These are phyloP conservation scores for Brenthis daphne DNA, from an alignment of 2,888 invertebrate species.

Conservation along the genomic window DNA sequence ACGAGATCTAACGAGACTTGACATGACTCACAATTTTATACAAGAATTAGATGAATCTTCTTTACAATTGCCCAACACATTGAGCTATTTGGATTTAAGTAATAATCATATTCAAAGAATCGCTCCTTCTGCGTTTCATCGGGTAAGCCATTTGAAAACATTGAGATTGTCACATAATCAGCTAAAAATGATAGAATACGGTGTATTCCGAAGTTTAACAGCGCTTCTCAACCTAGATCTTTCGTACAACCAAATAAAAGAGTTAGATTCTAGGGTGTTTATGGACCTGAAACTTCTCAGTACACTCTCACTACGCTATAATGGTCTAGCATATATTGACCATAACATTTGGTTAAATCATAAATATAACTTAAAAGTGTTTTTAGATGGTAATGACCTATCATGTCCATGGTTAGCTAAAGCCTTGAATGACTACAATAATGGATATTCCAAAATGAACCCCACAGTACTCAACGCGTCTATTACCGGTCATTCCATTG, in stretches of 20 bases:
- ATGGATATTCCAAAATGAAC: constrained; percentile 64
- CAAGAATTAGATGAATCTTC: constrained; percentile 52
- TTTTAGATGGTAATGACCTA: constrained; percentile 64
- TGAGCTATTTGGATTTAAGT: constrained; percentile 58
- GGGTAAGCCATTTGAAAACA: constrained; percentile 51
- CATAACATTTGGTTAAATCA: constrained; percentile 64
- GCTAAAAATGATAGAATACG: constrained; percentile 57
- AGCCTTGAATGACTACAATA: constrained; percentile 60
- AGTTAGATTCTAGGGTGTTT: constrained; percentile 62
- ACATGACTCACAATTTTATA: constrained; percentile 62
- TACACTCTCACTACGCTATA: constrained; percentile 57
- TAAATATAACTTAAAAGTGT: constrained; percentile 54
- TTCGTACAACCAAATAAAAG: constrained; percentile 53
- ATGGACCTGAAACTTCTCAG: constrained; percentile 61
- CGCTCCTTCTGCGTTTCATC: constrained; percentile 59
- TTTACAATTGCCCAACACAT: constrained; percentile 54
- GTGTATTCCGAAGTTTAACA: constrained; percentile 59
- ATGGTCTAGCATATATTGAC: constrained; percentile 55
- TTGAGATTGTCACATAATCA: constrained; percentile 61
- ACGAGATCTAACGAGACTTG: constrained; percentile 53
- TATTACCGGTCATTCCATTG: constrained; percentile 52
- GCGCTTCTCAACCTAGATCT: constrained; percentile 51
- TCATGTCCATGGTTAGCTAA: constrained; percentile 65
- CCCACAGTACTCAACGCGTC: constrained; percentile 49
- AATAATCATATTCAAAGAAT: constrained; percentile 57